Evolutionary conservation across 2,888 invertebrate genomes (phyloP), one percentile per base, ranked within the genome.

Genomic region (Teinopalpus imperialis): DNA sequence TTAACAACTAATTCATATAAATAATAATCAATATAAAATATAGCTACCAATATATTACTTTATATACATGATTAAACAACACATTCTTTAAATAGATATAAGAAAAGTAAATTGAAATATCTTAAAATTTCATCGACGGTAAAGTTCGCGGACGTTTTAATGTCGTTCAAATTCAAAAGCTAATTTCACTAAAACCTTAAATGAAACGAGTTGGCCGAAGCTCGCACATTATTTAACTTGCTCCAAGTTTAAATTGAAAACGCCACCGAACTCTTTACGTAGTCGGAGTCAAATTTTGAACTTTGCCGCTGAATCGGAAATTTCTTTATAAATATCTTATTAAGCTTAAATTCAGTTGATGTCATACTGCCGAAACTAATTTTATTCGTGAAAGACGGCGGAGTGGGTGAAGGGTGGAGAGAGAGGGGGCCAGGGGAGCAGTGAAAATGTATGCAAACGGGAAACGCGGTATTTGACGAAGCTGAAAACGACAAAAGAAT

Each of bases 301-400:
- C 86, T 88, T 87, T 86, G 81, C 85, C 74, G 81, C 79, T 85
- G 87, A 88, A 88, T 88, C 74, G 83, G 83, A 86, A 85, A 87
- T 83, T 81, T 86, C 88, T 86, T 86, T 86, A 88, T 88, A 88
- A 88, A 88, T 88, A 87, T 85, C 81, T 86, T 87, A 88, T 86
- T 83, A 86, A 66, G 87, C 79, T 86, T 81, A 86, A 87, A 87
- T 82, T 87, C 82, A 79, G 85, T 88, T 81, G 86, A 83, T 87
- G 87, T 87, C 87, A 85, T 82, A 81, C 76, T 81, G 87, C 87
- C 79, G 87, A 88, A 87, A 85, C 85, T 87, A 88, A 88, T 87
- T 82, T 87, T 79, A 83, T 87, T 82, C 79, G 77, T 77, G 77
- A 86, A 74, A 81, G 86, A 83, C 85, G 83, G 74, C 74, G 72